A percentile compares a stretch with the other conserved stretches of the same genome.
phyloP scores from a whole-genome alignment of 1,140 invertebrate species.

The honey bee (Apis mellifera) region DNA sequence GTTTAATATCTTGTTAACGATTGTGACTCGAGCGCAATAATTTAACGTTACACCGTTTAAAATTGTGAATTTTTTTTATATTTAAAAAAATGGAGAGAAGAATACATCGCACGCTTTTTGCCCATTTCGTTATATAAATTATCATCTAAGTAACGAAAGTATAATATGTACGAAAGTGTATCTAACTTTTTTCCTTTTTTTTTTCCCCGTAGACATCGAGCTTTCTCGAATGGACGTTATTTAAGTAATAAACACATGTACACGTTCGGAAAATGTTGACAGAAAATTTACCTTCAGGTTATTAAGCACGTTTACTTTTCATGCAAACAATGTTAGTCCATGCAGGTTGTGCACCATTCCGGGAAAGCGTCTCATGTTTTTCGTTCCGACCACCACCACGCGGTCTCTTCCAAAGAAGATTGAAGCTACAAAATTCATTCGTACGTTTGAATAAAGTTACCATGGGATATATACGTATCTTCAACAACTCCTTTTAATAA shows the following conservation, averaged over 20 bases:
- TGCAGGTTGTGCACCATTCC: no score
- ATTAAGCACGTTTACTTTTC: neutral
- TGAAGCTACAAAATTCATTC: neutral
- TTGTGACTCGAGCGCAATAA: neutral
- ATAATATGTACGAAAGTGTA: neutral
- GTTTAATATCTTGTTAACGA: neutral
- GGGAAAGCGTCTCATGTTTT: neutral
- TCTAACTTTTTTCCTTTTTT: neutral
- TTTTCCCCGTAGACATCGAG: neutral
- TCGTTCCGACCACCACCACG: neutral
- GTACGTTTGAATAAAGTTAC: neutral
- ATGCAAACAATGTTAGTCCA: neutral
- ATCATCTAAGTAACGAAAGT: neutral
- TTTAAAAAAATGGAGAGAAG: neutral
- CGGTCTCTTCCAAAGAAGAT: neutral
- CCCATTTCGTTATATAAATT: neutral
- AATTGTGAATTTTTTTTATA: neutral
- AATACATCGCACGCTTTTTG: neutral
- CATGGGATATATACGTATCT: no score
- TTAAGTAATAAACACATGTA: neutral
- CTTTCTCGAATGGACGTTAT: neutral
- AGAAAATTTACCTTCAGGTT: neutral
- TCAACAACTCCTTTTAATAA: neutral
- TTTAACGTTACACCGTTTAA: neutral
- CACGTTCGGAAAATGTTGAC: neutral